phyloP scores from a whole-genome alignment of 2,797 vertebrate genomes.

The Chelon auratus region DNA sequence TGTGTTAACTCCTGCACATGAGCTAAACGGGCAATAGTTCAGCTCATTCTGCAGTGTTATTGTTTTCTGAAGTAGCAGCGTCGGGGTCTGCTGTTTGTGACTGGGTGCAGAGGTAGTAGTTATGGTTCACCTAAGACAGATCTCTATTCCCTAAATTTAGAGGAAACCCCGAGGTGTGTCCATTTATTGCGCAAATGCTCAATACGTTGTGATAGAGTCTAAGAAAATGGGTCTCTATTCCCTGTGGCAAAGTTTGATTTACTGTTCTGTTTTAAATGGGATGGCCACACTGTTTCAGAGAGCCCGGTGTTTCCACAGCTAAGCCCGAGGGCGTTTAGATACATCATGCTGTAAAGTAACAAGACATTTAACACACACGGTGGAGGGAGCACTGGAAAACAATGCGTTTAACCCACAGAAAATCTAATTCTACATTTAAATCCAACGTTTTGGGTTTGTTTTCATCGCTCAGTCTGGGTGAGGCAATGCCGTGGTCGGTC shows the following conservation, averaged over 20 bases:
- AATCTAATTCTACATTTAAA: conserved; percentile 14
- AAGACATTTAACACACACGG: conserved; percentile 52
- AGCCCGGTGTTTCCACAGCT: conserved; percentile 59
- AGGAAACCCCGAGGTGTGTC: conserved; percentile 58
- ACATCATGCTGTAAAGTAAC: conserved; percentile 62
- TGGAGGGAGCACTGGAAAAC: conserved; percentile 15
- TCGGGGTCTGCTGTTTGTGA: conserved; percentile 31
- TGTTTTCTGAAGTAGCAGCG: conserved; percentile 36
- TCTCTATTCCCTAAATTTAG: conserved; percentile 55
- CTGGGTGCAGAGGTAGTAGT: conserved; percentile 41
- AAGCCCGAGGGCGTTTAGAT: conserved; percentile 58
- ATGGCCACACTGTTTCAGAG: conserved; percentile 60
- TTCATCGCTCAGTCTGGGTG: background rate
- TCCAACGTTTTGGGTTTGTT: conserved; percentile 4
- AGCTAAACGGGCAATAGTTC: conserved; percentile 44
- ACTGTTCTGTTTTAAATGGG: conserved; percentile 75
- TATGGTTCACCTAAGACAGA: conserved; percentile 53
- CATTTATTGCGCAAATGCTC: conserved; percentile 63
- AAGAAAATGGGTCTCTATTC: conserved; percentile 63
- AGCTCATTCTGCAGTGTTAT: conserved; percentile 30
- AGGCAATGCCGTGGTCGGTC: background rate
- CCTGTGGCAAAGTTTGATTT: conserved; percentile 76
- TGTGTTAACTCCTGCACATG: conserved; percentile 40
- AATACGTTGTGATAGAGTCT: conserved; percentile 55
- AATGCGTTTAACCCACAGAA: conserved; percentile 1